Percentiles rank a stretch among this genome's conserved stretches.
phyloP scores from a whole-genome alignment of 2,888 invertebrate genomes.

The Hoplodrina ambigua region DNA sequence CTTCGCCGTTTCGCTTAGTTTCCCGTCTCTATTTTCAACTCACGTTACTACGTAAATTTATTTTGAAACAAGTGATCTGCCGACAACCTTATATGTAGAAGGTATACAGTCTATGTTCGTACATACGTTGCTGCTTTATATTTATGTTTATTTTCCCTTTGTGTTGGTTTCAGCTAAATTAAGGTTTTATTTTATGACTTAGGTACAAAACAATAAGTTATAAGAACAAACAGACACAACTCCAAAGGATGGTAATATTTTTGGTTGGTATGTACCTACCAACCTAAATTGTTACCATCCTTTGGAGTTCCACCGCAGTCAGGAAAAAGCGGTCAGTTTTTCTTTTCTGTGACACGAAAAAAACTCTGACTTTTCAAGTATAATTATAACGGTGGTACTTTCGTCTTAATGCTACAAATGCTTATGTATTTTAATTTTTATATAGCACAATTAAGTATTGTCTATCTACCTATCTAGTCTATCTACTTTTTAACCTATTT shows the following conservation, averaged over 20 bases:
- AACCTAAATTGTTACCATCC: too few relatives aligned
- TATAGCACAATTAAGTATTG: too few relatives aligned
- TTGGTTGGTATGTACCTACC: too few relatives aligned
- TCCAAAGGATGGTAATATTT: too few relatives aligned
- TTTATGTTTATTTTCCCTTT: slow-evolving; percentile 46
- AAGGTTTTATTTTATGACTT: slow-evolving; percentile 13
- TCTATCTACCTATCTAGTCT: too few relatives aligned
- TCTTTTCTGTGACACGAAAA: not conserved
- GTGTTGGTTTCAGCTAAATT: slow-evolving; percentile 25
- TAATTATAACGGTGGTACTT: too few relatives aligned
- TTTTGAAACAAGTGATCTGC: slow-evolving; percentile 77
- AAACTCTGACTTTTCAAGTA: not conserved
- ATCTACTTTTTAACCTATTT: not conserved
- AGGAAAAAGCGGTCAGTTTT: too few relatives aligned
- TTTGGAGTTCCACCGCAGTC: not conserved
- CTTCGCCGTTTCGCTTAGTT: slow-evolving; percentile 87
- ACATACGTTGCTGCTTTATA: slow-evolving; percentile 57
- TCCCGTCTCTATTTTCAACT: slow-evolving; percentile 88
- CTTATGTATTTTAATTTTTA: too few relatives aligned
- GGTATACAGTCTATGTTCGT: not conserved
- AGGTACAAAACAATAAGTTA: not conserved
- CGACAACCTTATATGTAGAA: slow-evolving; percentile 64
- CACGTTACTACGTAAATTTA: slow-evolving; percentile 88
- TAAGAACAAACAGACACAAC: too few relatives aligned
- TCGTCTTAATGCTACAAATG: too few relatives aligned